A percentile compares a stretch with the other conserved stretches of the same genome.
These are phyloP conservation scores for Drosophila kikkawai DNA, from an alignment of 1,140 invertebrate species.

Conservation along the genomic window DNA sequence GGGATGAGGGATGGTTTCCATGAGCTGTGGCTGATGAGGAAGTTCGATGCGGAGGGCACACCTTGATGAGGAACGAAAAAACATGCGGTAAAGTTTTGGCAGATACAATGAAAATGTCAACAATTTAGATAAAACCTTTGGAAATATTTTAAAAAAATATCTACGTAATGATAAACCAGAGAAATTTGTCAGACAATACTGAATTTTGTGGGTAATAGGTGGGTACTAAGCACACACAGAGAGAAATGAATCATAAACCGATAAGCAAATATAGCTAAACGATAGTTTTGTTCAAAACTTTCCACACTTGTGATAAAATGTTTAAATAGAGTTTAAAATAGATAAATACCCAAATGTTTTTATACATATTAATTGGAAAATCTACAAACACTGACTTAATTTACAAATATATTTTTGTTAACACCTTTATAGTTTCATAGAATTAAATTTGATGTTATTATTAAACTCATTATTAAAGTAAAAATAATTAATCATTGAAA, in stretches of 20 bases:
- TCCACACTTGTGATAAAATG: too few species aligned
- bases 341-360: not conserved
- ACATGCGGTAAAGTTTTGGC: not conserved
- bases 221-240: not conserved
- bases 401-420: not conserved
- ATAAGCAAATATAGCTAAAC: not conserved
- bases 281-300: not conserved
- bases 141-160: constrained; percentile 4
- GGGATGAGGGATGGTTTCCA: not conserved
- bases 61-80: constrained; percentile 1
- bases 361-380: not conserved
- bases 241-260: not conserved
- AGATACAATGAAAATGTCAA: constrained; percentile 3
- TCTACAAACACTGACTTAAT: not conserved
- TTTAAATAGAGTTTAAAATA: too few species aligned
- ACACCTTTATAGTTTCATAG: not conserved
- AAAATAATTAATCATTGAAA: constrained; percentile 41
- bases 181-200: not conserved
- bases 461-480: constrained; percentile 10
- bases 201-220: not conserved
- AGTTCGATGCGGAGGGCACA: constrained; percentile 17
- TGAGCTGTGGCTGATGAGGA: constrained; percentile 19
- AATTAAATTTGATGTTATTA: not conserved
- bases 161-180: not conserved
- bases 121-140: not conserved